These are phyloP conservation scores for Carabus problematicus DNA, from an alignment of 2,888 invertebrate genomes.

Conservation along the genomic window DNA sequence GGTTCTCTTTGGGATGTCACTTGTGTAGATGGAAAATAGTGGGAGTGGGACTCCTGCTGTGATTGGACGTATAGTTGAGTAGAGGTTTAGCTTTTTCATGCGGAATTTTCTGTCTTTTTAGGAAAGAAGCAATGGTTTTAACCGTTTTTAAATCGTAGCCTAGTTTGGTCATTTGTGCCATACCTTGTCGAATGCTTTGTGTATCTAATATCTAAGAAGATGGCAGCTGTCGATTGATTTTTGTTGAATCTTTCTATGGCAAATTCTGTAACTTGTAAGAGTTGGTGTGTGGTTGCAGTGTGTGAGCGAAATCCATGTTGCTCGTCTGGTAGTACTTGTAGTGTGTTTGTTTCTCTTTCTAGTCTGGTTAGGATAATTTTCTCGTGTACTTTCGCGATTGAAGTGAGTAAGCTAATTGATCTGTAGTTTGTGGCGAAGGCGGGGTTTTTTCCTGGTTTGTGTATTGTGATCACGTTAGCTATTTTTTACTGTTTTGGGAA, in stretches of 20 bases:
- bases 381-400: constrained; percentile 46
- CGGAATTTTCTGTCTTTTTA: constrained; percentile 44
- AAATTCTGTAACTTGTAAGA: constrained; percentile 45
- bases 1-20: constrained; percentile 44
- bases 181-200: too few species aligned
- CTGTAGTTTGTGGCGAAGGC: constrained; percentile 43
- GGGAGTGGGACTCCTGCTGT: constrained; percentile 49
- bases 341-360: constrained; percentile 20
- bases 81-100: constrained; percentile 43
- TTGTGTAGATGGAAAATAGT: constrained; percentile 45
- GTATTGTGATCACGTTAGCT: constrained; percentile 17
- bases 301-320: constrained; percentile 49
- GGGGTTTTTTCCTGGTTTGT: constrained; percentile 22
- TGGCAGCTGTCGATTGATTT: neutral
- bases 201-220: neutral
- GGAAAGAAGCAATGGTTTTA: constrained; percentile 45
- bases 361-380: constrained; percentile 40
- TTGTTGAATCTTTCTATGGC: constrained; percentile 43
- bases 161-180: constrained; percentile 31
- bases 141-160: constrained; percentile 44
- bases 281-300: too few species aligned
- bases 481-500: constrained; percentile 22
- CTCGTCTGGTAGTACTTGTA: constrained; percentile 42
- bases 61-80: constrained; percentile 41
- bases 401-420: constrained; percentile 47